phyloP scores from a whole-genome alignment of 1,140 invertebrate genomes.

The Drosophila tropicalis region DNA sequence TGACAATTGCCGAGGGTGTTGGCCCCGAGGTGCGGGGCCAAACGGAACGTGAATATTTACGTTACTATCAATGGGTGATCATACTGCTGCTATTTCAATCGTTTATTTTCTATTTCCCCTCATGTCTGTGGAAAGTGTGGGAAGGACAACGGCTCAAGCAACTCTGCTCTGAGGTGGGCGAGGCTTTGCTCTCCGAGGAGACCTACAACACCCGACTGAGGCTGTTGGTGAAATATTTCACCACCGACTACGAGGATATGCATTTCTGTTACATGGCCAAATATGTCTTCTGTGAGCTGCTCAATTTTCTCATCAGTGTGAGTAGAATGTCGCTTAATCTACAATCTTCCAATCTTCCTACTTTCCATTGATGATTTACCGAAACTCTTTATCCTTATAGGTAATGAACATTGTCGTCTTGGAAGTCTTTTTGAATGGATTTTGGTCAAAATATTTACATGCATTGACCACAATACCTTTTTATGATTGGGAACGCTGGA shows the following conservation, averaged over 20 bases:
- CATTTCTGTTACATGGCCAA: constrained; percentile 89
- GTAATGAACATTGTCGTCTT: constrained; percentile 86
- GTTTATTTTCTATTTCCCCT: constrained; percentile 89
- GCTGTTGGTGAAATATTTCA: constrained; percentile 85
- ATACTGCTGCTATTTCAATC: constrained; percentile 92
- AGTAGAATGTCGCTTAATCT: constrained; percentile 71
- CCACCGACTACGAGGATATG: constrained; percentile 85
- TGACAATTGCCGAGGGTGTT: constrained; percentile 70
- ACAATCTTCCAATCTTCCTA: too few relatives aligned
- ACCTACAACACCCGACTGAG: constrained; percentile 85
- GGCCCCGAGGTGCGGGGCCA: constrained; percentile 72
- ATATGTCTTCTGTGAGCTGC: constrained; percentile 89
- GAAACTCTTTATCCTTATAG: constrained; percentile 66
- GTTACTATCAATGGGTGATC: constrained; percentile 96
- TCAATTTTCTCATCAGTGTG: constrained; percentile 89
- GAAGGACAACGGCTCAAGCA: constrained; percentile 87
- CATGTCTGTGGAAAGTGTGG: constrained; percentile 90
- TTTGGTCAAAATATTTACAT: constrained; percentile 89
- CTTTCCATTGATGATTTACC: neutral
- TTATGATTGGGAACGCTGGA: constrained; percentile 79
- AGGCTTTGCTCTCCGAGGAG: constrained; percentile 76
- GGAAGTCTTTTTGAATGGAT: constrained; percentile 89
- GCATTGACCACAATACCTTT: constrained; percentile 84
- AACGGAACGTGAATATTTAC: constrained; percentile 86
- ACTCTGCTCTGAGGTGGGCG: constrained; percentile 84